Conservation (phyloP, 1,140 invertebrate species). For the Drosophila mauritiana region DNA sequence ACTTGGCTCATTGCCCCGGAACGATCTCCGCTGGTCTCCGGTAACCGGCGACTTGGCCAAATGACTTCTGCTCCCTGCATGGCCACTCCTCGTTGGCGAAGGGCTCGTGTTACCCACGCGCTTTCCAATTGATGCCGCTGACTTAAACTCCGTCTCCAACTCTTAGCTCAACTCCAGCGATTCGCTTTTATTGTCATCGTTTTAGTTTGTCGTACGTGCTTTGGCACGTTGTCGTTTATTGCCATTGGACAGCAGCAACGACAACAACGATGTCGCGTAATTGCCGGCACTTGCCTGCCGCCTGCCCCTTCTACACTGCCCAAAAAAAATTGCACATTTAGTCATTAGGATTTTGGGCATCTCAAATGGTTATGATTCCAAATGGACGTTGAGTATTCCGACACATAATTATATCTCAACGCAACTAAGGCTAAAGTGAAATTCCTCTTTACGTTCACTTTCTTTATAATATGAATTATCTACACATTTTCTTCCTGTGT, state of each 20-base stretch:
- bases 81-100: slow-evolving; percentile 2
- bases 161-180: slow-evolving; percentile 38
- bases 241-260: slow-evolving; percentile 49
- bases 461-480: neutral
- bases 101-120: slow-evolving; percentile 78
- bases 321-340: neutral
- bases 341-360: neutral
- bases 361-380: neutral
- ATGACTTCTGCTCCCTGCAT: slow-evolving; percentile 45
- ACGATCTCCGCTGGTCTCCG: slow-evolving; percentile 13
- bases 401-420: neutral
- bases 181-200: slow-evolving; percentile 80
- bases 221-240: slow-evolving; percentile 76
- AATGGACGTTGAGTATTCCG: neutral
- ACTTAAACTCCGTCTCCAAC: slow-evolving; percentile 6
- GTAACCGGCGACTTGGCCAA: slow-evolving; percentile 52
- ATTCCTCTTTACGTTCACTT: neutral
- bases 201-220: slow-evolving; percentile 79
- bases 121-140: slow-evolving; percentile 58
- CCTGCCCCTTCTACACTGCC: slow-evolving; percentile 4
- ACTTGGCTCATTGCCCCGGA: slow-evolving; percentile 74
- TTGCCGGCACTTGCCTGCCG: slow-evolving; percentile 66
- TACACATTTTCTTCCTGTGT: neutral
- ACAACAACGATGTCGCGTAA: slow-evolving; percentile 55
- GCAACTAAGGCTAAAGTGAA: too few species aligned